Evolutionary conservation across 2,888 invertebrate species (phyloP).

Genomic region (Pachliopta kotzebuea): DNA sequence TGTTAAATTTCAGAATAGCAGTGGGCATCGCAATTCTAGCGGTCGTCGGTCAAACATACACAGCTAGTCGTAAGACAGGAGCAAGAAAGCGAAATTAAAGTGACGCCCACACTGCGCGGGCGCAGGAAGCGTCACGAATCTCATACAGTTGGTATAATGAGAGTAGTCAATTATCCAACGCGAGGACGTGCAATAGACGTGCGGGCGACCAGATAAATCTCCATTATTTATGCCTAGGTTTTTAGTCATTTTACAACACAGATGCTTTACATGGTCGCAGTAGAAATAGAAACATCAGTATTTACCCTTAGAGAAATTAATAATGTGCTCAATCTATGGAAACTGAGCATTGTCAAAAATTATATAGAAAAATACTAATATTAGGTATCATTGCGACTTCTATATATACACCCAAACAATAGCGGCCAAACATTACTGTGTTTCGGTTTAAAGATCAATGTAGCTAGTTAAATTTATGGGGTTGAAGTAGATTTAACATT

Average conservation of each 20-base stretch:
- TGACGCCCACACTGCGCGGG: constrained; percentile 31
- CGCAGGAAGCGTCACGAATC: constrained; percentile 39
- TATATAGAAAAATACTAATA: no score
- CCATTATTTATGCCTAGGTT: constrained; percentile 23
- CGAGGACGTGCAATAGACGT: constrained; percentile 31
- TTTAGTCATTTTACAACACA: constrained; percentile 12
- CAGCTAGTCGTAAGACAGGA: constrained; percentile 23
- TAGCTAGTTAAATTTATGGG: no score
- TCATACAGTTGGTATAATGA: constrained; percentile 49
- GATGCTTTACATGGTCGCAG: background rate
- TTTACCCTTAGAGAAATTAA: no score
- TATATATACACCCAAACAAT: no score
- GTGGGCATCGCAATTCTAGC: constrained; percentile 23
- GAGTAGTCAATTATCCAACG: constrained; percentile 46
- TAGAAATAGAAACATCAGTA: background rate
- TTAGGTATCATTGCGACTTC: no score
- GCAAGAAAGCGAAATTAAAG: constrained; percentile 34
- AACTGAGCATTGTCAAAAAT: no score
- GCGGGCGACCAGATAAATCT: constrained; percentile 23
- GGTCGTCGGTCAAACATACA: constrained; percentile 20
- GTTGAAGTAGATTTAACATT: no score
- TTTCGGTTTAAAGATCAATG: no score
- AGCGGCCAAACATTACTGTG: no score
- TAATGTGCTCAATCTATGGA: no score
- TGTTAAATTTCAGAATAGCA: constrained; percentile 24